Conservation (phyloP, 2,797 vertebrate species). For the Phyllotis vaccarum region DNA sequence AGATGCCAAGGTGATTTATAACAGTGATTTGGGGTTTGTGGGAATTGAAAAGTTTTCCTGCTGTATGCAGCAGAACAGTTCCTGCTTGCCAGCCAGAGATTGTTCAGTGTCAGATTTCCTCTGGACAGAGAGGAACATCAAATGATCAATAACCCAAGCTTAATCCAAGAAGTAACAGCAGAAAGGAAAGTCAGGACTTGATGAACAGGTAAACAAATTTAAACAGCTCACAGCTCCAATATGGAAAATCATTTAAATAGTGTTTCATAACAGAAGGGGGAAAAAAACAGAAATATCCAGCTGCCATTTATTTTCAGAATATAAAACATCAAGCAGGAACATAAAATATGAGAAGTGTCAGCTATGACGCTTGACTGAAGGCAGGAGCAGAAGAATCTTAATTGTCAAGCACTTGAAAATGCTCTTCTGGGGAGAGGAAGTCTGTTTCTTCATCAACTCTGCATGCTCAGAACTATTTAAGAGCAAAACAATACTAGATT, state of each 20-base stretch:
- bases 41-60: neutral
- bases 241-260: slow-evolving; percentile 79
- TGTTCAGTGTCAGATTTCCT: neutral
- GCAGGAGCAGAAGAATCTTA: slow-evolving; percentile 75
- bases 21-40: neutral
- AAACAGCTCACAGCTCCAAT: slow-evolving; percentile 74
- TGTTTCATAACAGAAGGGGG: slow-evolving; percentile 57
- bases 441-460: slow-evolving; percentile 74
- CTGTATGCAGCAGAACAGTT: neutral
- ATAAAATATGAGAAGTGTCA: slow-evolving; percentile 79
- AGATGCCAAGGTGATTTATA: slow-evolving; percentile 1
- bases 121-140: neutral
- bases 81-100: neutral
- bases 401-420: slow-evolving; percentile 79
- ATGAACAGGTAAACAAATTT: slow-evolving; percentile 62
- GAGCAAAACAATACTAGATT: slow-evolving; percentile 62
- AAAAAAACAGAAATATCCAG: slow-evolving; percentile 68
- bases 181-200: slow-evolving; percentile 64
- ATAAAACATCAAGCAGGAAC: slow-evolving; percentile 78
- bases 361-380: slow-evolving; percentile 75
- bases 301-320: slow-evolving; percentile 80
- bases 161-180: slow-evolving; percentile 58
- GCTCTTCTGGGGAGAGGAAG: slow-evolving; percentile 63
- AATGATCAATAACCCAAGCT: slow-evolving; percentile 46
- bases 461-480: slow-evolving; percentile 48